Conservation (phyloP, 2,888 invertebrate species). For the Cyaniris semiargus region DNA sequence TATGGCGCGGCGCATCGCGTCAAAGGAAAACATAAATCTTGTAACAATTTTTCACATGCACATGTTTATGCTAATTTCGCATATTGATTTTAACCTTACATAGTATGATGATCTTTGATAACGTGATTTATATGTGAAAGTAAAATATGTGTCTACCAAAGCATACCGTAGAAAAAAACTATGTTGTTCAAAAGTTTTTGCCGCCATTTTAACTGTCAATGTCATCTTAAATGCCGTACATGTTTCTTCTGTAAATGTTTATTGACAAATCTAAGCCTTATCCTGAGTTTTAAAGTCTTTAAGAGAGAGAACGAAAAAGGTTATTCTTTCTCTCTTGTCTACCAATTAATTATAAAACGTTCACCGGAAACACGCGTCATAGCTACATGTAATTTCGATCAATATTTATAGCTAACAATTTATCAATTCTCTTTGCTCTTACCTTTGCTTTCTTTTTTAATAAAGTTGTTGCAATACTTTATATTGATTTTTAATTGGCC, state of each 20-base stretch:
- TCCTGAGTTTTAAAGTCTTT: too few relatives aligned
- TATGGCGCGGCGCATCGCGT: conserved; percentile 35
- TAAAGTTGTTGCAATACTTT: conserved; percentile 24
- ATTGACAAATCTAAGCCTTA: too few relatives aligned
- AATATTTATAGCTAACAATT: conserved; percentile 10
- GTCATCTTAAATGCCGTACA: neutral
- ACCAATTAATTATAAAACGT: conserved; percentile 11
- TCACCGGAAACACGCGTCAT: conserved; percentile 25
- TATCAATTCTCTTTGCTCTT: conserved; percentile 11
- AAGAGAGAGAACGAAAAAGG: neutral
- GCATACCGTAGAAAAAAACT: neutral
- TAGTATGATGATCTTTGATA: neutral
- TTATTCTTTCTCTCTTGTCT: neutral
- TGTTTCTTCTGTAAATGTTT: neutral
- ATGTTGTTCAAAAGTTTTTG: too few relatives aligned
- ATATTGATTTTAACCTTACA: conserved; percentile 4
- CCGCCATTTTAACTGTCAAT: too few relatives aligned
- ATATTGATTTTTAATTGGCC: neutral
- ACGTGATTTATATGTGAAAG: neutral
- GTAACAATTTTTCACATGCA: conserved; percentile 8
- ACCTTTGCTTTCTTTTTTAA: conserved; percentile 22
- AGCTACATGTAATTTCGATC: conserved; percentile 1
- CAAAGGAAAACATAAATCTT: conserved; percentile 29
- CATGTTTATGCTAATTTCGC: conserved; percentile 15
- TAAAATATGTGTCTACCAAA: neutral